phyloP scores from a whole-genome alignment of 2,113 vertebrate genomes.

The Sceloporus tristichus region DNA sequence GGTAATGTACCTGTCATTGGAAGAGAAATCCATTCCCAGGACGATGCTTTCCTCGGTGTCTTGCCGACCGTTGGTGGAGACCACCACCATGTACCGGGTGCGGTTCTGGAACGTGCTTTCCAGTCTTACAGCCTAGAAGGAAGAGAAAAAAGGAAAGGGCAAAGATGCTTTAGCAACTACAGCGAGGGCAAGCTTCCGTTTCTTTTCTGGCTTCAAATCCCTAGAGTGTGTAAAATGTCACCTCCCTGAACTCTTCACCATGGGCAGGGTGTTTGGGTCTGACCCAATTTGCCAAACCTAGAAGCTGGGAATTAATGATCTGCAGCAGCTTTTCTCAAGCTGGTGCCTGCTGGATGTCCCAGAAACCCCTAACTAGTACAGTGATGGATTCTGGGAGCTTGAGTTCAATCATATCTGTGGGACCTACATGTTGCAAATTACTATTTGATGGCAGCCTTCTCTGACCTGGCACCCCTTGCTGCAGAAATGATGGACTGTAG shows the following conservation, averaged over 20 bases:
- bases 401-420: neutral
- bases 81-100: slow-evolving; percentile 97
- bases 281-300: too few species aligned
- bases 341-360: too few species aligned
- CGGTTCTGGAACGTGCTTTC: slow-evolving; percentile 93
- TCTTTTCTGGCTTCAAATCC: too few species aligned
- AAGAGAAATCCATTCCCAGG: slow-evolving; percentile 94
- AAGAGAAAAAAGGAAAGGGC: neutral
- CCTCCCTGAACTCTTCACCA: too few species aligned
- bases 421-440: neutral
- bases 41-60: slow-evolving; percentile 98
- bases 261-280: too few species aligned
- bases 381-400: too few species aligned
- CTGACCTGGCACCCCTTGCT: neutral
- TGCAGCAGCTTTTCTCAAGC: too few species aligned
- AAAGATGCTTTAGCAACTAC: too few species aligned
- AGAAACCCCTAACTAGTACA: too few species aligned
- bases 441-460: neutral
- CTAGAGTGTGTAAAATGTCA: too few species aligned
- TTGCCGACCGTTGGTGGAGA: slow-evolving; percentile 95
- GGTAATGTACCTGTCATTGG: slow-evolving; percentile 87
- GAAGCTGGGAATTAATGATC: too few species aligned
- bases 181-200: too few species aligned
- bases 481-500: neutral
- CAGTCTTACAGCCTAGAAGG: slow-evolving; percentile 90